Evolutionary conservation across 2,797 vertebrate species (phyloP), one percentile per base, ranked within the genome.

Genomic region (Garrulus glandarius): DNA sequence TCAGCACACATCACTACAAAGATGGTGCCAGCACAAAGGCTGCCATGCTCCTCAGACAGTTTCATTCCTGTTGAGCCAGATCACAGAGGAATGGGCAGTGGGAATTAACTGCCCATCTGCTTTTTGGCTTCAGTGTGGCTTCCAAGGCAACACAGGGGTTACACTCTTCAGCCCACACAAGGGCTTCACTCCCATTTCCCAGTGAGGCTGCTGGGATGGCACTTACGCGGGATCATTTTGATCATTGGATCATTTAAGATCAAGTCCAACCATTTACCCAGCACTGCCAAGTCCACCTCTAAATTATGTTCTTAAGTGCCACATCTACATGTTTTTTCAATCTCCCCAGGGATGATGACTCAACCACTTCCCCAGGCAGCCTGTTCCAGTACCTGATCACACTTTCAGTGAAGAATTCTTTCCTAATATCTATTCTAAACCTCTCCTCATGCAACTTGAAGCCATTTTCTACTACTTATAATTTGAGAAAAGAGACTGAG

Each of bases 1-100:
- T 41, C 1, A 0, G 63, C 44, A 63, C 59, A 55, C 4, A 6
- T 19, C 39, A 50, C 13, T 2, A 15, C 23, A 63, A 55, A 55
- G 68, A 15, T 10, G n/a, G 63, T 79, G 76, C 71, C 90, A 91
- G 49, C 50, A 55, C 63, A 52, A 16, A 68, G 68, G 63, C 27
- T 83, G 68, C 49, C 20, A 1, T 50, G 37, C 27, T 91, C 4
- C 63, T 82, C 57, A 63, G 34, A 29, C 0, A 0, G 14, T 36
- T 75, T 86, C 9, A 1, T 47, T 50, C 49, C 39, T 60, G n/a
- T 68, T 34, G 57, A 78, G 75, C 39, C 83, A 49, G 47, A 67
- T 46, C 43, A 41, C 57, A 70, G 43, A 65, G 65, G 57, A 70
- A 70, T 1, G 4, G 49, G n/a, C 80, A 76, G 39, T 16, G 23